Conservation (phyloP, 2,113 vertebrate genomes). For the Silurus asotus region DNA sequence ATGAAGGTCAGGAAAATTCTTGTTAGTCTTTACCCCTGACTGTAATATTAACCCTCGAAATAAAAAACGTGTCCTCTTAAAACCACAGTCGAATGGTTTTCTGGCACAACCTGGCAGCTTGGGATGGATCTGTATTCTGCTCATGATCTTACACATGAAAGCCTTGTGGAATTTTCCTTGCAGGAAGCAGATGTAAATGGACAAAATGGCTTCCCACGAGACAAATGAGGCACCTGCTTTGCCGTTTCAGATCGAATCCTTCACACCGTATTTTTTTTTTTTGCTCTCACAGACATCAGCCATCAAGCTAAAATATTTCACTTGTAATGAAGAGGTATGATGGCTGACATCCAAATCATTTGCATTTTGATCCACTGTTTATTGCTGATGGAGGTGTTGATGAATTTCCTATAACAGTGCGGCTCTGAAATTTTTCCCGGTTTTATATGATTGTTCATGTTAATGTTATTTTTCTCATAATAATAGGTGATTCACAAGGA, state of each 20-base stretch:
- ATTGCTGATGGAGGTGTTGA: background rate
- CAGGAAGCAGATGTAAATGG: slow-evolving; percentile 50
- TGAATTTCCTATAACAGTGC: background rate
- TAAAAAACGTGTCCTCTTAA: background rate
- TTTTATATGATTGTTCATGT: background rate
- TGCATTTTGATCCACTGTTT: background rate
- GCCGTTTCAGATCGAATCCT: slow-evolving; percentile 59
- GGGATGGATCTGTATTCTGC: slow-evolving; percentile 29
- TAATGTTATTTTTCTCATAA: background rate
- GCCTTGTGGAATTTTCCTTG: slow-evolving; percentile 39
- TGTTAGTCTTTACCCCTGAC: background rate
- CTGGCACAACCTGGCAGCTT: slow-evolving; percentile 23
- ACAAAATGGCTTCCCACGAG: slow-evolving; percentile 47
- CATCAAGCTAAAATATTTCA: slow-evolving; percentile 1
- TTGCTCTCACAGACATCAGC: background rate
- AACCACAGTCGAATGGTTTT: background rate
- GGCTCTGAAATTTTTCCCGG: background rate
- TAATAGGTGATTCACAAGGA: background rate
- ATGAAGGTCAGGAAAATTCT: slow-evolving; percentile 7
- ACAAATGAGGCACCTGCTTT: slow-evolving; percentile 59
- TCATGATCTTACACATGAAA: slow-evolving; percentile 43
- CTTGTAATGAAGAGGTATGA: slow-evolving; percentile 28
- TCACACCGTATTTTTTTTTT: slow-evolving; percentile 38
- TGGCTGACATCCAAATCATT: slow-evolving; percentile 17
- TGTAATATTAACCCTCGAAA: background rate